Evolutionary conservation across 2,113 vertebrate species (phyloP).

Genomic region (Leptosomus discolor): DNA sequence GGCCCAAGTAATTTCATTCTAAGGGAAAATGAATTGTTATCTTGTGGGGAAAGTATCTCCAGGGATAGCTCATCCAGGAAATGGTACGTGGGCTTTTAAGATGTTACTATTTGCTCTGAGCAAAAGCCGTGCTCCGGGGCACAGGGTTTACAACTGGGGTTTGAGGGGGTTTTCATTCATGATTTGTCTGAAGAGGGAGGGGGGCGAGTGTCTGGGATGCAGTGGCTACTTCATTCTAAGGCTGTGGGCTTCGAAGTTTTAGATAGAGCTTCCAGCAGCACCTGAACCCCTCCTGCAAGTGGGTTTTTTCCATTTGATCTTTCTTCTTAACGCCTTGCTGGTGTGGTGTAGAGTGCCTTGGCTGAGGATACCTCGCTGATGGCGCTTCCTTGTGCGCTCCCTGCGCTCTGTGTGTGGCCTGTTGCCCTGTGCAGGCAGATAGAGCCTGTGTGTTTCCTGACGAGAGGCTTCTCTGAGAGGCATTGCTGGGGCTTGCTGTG

Average conservation of each 20-base stretch:
- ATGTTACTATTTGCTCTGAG: neutral
- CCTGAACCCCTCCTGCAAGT: neutral
- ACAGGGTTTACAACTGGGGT: neutral
- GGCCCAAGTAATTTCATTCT: neutral
- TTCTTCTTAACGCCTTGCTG: too few species aligned
- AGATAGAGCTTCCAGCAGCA: neutral
- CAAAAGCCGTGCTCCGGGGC: rapidly evolving
- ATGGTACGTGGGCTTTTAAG: neutral
- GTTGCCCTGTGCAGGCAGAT: neutral
- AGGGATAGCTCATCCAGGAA: neutral
- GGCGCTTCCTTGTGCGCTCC: neutral
- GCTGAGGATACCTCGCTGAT: neutral
- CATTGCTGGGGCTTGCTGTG: neutral
- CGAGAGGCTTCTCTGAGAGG: neutral
- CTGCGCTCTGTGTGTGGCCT: neutral
- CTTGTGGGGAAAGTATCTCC: rapidly evolving
- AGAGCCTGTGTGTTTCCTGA: neutral
- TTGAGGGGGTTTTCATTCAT: neutral
- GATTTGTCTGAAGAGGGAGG: neutral
- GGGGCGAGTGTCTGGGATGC: neutral
- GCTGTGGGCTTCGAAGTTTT: neutral
- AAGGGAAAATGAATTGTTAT: neutral
- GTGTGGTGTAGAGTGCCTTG: neutral
- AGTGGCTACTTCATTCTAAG: neutral
- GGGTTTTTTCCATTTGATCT: neutral